A percentile compares a stretch with the other conserved stretches of the same genome.
These are phyloP conservation scores for Peribatodes rhomboidaria DNA, from an alignment of 2,888 invertebrate genomes.

Conservation along the genomic window DNA sequence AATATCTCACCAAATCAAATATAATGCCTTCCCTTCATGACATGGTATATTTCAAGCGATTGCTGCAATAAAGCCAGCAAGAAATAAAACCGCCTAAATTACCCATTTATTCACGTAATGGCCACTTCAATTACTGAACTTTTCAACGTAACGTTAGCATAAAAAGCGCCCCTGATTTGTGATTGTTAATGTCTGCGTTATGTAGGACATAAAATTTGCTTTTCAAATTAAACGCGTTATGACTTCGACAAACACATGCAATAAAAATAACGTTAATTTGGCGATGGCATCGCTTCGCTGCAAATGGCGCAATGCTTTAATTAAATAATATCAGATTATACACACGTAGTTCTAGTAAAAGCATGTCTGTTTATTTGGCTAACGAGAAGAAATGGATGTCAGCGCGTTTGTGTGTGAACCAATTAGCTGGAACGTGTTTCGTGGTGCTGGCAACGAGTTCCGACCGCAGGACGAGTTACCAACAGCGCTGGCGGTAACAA, in stretches of 20 bases:
- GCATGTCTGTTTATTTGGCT: neutral
- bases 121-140: constrained; percentile 40
- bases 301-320: neutral
- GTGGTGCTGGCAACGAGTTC: constrained; percentile 9
- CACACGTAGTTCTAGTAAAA: constrained; percentile 10
- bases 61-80: constrained; percentile 24
- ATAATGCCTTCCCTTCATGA: constrained; percentile 22
- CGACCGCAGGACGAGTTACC: constrained; percentile 7
- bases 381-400: constrained; percentile 36
- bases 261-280: neutral
- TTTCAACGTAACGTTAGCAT: constrained; percentile 27
- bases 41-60: constrained; percentile 31
- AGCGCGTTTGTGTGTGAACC: constrained; percentile 16
- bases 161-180: constrained; percentile 30
- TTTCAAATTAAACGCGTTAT: neutral
- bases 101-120: constrained; percentile 41
- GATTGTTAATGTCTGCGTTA: constrained; percentile 12
- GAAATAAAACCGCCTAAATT: constrained; percentile 40
- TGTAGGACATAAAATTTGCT: constrained; percentile 23
- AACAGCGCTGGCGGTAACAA: constrained; percentile 13
- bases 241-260: too few relatives aligned
- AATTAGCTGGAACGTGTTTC: constrained; percentile 26
- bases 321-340: neutral
- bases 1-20: constrained; percentile 33
- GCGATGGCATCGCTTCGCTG: neutral